Evolutionary conservation across 2,888 invertebrate species (phyloP).

Genomic region (Cataglyphis livida): DNA sequence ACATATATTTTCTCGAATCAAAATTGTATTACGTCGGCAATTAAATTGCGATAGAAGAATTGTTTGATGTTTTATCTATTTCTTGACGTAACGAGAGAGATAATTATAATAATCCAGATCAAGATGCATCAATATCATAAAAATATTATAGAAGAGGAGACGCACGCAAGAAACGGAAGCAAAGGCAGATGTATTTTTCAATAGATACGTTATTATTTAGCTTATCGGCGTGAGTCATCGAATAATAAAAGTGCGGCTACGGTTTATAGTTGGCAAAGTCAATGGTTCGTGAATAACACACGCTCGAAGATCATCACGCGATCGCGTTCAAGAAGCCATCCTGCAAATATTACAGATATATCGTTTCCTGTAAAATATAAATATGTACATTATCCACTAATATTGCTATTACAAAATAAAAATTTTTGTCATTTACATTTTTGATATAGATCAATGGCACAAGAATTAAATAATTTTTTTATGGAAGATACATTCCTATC

Average conservation of each 20-base stretch:
- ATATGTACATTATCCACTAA: background rate
- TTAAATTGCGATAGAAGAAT: background rate
- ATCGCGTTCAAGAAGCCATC: conserved; percentile 35
- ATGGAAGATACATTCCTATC: background rate
- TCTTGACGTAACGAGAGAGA: background rate
- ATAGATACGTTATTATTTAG: conserved; percentile 30
- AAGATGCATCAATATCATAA: background rate
- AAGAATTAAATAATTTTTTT: background rate
- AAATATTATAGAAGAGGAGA: background rate
- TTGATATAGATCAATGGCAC: background rate
- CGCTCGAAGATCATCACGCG: conserved; percentile 45
- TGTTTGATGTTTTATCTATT: background rate
- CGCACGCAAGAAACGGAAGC: background rate
- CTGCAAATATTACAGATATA: background rate
- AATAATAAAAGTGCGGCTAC: conserved; percentile 36
- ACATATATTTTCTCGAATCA: background rate
- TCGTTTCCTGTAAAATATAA: conserved; percentile 5
- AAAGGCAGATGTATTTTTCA: conserved; percentile 18
- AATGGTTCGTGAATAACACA: conserved; percentile 47
- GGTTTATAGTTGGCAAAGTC: conserved; percentile 34
- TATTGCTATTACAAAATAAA: background rate
- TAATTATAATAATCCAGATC: background rate
- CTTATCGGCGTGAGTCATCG: conserved; percentile 37
- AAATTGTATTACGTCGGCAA: background rate
- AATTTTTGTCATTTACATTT: background rate